phyloP scores from a whole-genome alignment of 2,797 vertebrate genomes.

The Austrolebias charrua region DNA sequence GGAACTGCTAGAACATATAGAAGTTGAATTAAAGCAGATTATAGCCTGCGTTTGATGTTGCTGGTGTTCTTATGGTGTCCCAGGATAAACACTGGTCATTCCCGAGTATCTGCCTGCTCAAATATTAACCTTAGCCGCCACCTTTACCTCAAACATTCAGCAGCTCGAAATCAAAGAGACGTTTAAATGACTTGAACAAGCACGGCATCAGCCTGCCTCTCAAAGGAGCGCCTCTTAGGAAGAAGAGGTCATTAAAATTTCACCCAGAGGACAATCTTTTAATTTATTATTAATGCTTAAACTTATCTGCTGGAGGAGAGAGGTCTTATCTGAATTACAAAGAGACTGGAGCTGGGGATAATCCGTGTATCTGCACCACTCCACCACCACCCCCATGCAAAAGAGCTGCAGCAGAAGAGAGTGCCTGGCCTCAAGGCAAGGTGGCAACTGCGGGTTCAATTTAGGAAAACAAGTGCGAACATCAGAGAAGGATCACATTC shows the following conservation, averaged over 20 bases:
- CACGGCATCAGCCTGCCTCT: slow-evolving; percentile 32
- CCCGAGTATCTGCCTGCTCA: slow-evolving; percentile 16
- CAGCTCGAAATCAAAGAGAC: slow-evolving; percentile 45
- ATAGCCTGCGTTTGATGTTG: slow-evolving; percentile 33
- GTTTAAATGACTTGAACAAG: slow-evolving; percentile 49
- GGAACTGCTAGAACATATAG: slow-evolving; percentile 48
- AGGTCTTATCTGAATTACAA: slow-evolving; percentile 72
- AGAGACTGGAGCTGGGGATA: slow-evolving; percentile 47
- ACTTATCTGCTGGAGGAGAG: slow-evolving; percentile 52
- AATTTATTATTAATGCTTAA: slow-evolving; percentile 76
- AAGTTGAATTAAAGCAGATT: slow-evolving; percentile 23
- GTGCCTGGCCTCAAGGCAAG: slow-evolving; percentile 35
- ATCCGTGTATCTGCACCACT: slow-evolving; percentile 35
- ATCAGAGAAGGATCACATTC: background rate
- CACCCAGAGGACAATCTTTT: slow-evolving; percentile 65
- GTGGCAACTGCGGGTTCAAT: slow-evolving; percentile 18
- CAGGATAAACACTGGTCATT: slow-evolving; percentile 24
- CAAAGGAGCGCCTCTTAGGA: slow-evolving; percentile 50
- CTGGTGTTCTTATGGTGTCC: background rate
- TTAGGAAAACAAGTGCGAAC: background rate
- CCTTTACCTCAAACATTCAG: slow-evolving; percentile 38
- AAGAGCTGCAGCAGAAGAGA: slow-evolving; percentile 22
- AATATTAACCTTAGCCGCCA: slow-evolving; percentile 29
- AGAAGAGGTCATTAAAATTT: slow-evolving; percentile 71
- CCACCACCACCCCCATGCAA: slow-evolving; percentile 6